A percentile compares a stretch with the other conserved stretches of the same genome.
phyloP scores from a whole-genome alignment of 2,113 vertebrate genomes.

The Trochalopteron elliotii region DNA sequence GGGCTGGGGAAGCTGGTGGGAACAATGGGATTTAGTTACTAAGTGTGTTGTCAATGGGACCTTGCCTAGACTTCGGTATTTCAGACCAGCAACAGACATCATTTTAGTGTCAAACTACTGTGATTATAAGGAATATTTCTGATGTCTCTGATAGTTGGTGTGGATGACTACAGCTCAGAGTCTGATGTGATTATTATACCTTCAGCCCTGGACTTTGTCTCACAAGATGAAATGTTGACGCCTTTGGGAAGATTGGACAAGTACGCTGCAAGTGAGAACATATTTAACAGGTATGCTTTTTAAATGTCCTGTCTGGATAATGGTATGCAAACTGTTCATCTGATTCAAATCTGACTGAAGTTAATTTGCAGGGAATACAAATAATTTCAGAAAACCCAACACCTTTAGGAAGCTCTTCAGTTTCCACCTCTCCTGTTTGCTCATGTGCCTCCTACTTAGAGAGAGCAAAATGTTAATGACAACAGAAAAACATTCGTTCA shows the following conservation, averaged over 20 bases:
- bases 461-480: background rate
- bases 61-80: background rate
- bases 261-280: conserved; percentile 90
- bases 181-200: conserved; percentile 91
- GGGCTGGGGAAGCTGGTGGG: background rate
- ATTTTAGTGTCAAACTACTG: conserved; percentile 58
- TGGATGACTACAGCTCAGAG: conserved; percentile 93
- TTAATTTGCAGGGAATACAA: background rate
- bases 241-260: conserved; percentile 90
- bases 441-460: background rate
- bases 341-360: background rate
- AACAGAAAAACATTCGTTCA: background rate
- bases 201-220: conserved; percentile 93
- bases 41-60: background rate
- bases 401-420: background rate
- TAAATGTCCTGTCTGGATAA: background rate
- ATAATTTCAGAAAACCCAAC: background rate
- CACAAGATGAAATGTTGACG: conserved; percentile 94
- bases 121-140: conserved; percentile 81
- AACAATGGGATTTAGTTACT: background rate
- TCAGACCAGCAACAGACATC: conserved; percentile 35
- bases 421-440: background rate
- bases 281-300: conserved; percentile 86
- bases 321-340: background rate
- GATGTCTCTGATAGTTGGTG: conserved; percentile 90